Evolutionary conservation across 2,113 vertebrate genomes (phyloP).

Genomic region (Stegastes partitus): DNA sequence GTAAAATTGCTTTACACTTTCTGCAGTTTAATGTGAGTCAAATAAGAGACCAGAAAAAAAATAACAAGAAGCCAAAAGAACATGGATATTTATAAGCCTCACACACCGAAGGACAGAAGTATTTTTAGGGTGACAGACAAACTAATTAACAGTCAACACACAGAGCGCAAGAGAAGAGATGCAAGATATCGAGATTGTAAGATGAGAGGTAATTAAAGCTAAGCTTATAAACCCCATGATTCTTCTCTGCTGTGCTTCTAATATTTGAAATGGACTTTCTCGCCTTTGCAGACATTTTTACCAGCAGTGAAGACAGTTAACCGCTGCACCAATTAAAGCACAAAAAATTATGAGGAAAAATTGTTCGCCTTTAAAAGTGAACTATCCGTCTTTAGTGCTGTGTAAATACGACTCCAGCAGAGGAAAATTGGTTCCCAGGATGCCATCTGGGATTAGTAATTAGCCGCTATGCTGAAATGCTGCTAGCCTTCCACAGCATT

Average conservation of each 20-base stretch:
- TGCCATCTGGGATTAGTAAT: conserved; percentile 54
- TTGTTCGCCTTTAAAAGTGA: conserved; percentile 12
- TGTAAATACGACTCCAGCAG: conserved; percentile 47
- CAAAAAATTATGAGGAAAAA: neutral
- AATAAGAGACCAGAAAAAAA: neutral
- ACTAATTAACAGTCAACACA: conserved; percentile 66
- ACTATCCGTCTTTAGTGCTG: conserved; percentile 15
- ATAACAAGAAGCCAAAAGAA: conserved; percentile 13
- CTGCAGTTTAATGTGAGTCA: neutral
- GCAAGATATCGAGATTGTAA: conserved; percentile 24
- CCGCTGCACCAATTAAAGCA: conserved; percentile 38
- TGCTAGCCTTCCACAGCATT: conserved; percentile 20
- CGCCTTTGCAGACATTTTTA: conserved; percentile 7
- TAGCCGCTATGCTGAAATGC: conserved; percentile 39
- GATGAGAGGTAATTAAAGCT: conserved; percentile 49
- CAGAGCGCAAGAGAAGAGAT: conserved; percentile 22
- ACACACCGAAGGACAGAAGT: conserved; percentile 33
- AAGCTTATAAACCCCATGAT: conserved; percentile 19
- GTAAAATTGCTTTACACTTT: neutral
- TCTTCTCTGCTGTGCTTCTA: neutral
- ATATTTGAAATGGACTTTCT: conserved; percentile 19
- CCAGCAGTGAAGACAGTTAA: conserved; percentile 26
- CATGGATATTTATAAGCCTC: conserved; percentile 37
- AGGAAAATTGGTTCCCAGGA: conserved; percentile 10
- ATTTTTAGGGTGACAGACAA: conserved; percentile 57